Percentiles rank a stretch among this genome's conserved stretches.
phyloP scores from a whole-genome alignment of 2,888 invertebrate genomes.

The Thumatha senex region DNA sequence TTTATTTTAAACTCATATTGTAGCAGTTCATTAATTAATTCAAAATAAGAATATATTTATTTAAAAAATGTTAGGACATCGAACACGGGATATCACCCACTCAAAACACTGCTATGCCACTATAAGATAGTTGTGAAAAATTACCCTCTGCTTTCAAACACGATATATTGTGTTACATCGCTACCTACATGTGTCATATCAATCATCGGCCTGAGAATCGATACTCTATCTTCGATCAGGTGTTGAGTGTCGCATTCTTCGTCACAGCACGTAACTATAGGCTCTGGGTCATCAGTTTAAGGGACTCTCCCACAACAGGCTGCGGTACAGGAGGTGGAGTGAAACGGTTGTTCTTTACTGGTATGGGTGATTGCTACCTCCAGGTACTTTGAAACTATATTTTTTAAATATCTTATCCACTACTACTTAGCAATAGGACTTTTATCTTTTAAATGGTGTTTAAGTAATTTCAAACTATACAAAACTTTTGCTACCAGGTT shows the following conservation, averaged over 20 bases:
- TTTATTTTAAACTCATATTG: too few relatives aligned
- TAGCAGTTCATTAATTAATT: too few relatives aligned
- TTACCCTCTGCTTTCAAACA: background rate
- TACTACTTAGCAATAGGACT: too few relatives aligned
- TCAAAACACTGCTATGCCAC: too few relatives aligned
- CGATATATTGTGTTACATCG: constrained; percentile 8
- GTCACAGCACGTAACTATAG: constrained; percentile 25
- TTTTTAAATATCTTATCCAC: too few relatives aligned
- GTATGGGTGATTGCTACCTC: constrained; percentile 4
- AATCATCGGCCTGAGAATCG: constrained; percentile 18
- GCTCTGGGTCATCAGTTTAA: constrained; percentile 18
- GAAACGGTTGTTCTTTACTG: constrained; percentile 12
- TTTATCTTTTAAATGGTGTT: too few relatives aligned
- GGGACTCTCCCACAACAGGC: constrained; percentile 26
- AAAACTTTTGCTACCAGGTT: too few relatives aligned
- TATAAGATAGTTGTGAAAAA: background rate
- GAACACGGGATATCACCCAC: too few relatives aligned
- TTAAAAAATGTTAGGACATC: too few relatives aligned
- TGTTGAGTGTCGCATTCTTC: constrained; percentile 22
- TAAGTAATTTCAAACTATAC: too few relatives aligned
- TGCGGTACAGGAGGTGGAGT: constrained; percentile 23
- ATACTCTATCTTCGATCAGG: constrained; percentile 14
- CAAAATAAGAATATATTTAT: too few relatives aligned
- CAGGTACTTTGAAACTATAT: background rate
- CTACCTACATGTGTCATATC: constrained; percentile 12